A percentile compares a stretch with the other conserved stretches of the same genome.
Conservation (phyloP, 2,888 invertebrate species). For the Acrobeloides nanus region DNA sequence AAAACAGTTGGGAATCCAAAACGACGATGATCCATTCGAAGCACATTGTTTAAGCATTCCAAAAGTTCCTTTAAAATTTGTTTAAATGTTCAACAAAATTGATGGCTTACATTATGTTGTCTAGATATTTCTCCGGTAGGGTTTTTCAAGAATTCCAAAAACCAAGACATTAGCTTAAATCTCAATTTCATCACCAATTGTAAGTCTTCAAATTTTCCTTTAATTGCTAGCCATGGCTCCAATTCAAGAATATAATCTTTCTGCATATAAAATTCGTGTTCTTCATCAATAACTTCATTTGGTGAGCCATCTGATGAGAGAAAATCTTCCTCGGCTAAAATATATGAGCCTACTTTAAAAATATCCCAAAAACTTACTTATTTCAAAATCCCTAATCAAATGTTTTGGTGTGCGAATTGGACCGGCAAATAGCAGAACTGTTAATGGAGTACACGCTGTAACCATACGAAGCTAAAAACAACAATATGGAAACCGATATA, state of each 20-base stretch:
- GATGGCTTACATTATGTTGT: constrained; percentile 13
- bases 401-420: constrained; percentile 55
- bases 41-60: too few relatives aligned
- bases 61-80: too few relatives aligned
- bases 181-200: constrained; percentile 32
- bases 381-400: constrained; percentile 26
- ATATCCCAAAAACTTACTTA: constrained; percentile 19
- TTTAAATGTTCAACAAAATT: too few relatives aligned
- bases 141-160: constrained; percentile 31
- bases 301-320: constrained; percentile 1
- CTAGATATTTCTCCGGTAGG: constrained; percentile 9
- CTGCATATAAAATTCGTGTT: too few relatives aligned
- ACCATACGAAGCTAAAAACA: constrained; percentile 62
- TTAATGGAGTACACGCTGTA: constrained; percentile 73
- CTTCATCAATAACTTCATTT: not conserved
- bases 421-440: constrained; percentile 73
- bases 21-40: too few relatives aligned
- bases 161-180: constrained; percentile 45
- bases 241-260: constrained; percentile 22
- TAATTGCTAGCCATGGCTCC: constrained; percentile 25
- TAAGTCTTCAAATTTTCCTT: constrained; percentile 25
- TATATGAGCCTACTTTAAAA: constrained; percentile 6
- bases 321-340: constrained; percentile 20
- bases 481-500: not conserved
- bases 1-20: too few relatives aligned